Base-by-base conservation (phyloP, 2,888 invertebrate genomes). In the Automeris io region DNA sequence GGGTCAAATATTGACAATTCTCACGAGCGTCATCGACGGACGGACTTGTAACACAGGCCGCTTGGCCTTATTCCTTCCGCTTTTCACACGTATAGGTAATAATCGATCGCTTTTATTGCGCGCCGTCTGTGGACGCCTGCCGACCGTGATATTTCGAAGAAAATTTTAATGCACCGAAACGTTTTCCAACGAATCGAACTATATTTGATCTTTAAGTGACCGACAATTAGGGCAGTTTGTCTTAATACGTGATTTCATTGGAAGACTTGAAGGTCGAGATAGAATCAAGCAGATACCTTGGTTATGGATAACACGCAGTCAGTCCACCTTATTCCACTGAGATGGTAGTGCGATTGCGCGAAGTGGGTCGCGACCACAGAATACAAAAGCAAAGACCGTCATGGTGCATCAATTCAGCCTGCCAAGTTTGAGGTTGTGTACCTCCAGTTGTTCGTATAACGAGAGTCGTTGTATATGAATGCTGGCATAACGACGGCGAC, bases 51-150 rank as follows among this genome's bases (percentile, higher is more conserved):
- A 55, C 65, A 62, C 54, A 50, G 55, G 56, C 60, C 61, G 55
- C 54, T 42, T 50, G 48, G 60, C 53, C 65, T 64, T 72, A 75
- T 76, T 75, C 74, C 80, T 79, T 83, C 82, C 83, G 79, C 83
- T 82, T 85, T 83, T 80, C 82, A 85, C 83, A 83, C 82, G 72
- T 82, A 83, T 82, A 76, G 75, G 81, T 82, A 85, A 85, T 83
- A 83, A 86, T 85, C 85, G 81, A 86, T 85, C 72, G 80, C 68
- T 75, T 81, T 85, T 85, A 85, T 85, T 80, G 79, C 81, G 69
- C 68, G 62, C 44, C 62, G 59, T 65, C 73, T 74, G 72, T 67
- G 72, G 74, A 73, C 70, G 70, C 67, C 71, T 61, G 51, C 46
- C 46, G 42, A 33, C 49, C 57, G 71, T 72, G 80, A 78, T 66